Base-by-base conservation (phyloP, 2,888 invertebrate species). In the Sphaeridia pumilis region DNA sequence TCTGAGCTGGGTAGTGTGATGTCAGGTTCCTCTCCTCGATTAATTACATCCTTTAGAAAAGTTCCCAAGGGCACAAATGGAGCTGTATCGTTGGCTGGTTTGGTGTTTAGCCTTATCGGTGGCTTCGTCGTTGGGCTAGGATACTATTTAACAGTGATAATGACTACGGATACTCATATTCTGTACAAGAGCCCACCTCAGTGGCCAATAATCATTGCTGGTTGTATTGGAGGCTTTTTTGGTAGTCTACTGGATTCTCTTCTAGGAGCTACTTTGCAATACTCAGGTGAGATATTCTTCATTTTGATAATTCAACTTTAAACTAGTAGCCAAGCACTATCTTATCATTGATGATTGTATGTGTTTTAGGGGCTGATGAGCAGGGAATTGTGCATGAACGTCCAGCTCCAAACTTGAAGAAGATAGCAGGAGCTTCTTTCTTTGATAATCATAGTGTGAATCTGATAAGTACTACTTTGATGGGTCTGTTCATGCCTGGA, bases 61-160 rank as follows among this genome's bases (percentile, higher is more conserved):
- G 90, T 92, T 2, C 90, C 89, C 1, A 78, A 76, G 72, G 81
- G 90, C 38, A 90, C 90, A 22, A 92, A 92, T 71, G 92, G 92
- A 26, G 92, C 79, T 2, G 77, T 92, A n/a, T 82, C 87, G 1
- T 12, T 73, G 1, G 65, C 68, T 12, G 79, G 79, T 14, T 65
- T 75, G 5, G 1, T 80, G 63, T 68, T 73, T 55, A 79, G 82
- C 66, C 70, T 76, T 21, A 46, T 82, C 21, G 87, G 86, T 20
- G 87, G 87, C 7, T 61, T 80, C 24, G 66, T 77, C 2, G 77
- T 90, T 46, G 90, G 90, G 1, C 45, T 82, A 3, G 75, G 78
- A 4, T 83, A 84, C 69, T 88, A 84, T 67, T 63, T 83, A 14
- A 73, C 79, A 1, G 71, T 85, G 36, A 68, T 79, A 22, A 77